Percentiles rank a stretch among this genome's conserved stretches.
These are phyloP conservation scores for Metellina segmentata DNA, from an alignment of 2,888 invertebrate genomes.

Conservation along the genomic window DNA sequence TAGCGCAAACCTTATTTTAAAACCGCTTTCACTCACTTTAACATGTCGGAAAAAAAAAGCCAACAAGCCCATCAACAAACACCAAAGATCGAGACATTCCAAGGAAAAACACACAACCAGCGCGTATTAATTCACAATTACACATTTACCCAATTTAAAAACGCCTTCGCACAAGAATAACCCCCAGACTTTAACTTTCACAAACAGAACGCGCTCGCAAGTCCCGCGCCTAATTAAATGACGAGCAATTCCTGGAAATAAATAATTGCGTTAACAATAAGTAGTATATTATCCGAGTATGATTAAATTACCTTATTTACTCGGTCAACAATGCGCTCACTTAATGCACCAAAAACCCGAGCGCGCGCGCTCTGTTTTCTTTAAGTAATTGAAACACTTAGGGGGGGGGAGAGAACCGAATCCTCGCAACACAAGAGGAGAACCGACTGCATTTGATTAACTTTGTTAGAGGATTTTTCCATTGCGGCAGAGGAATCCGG, in stretches of 20 bases:
- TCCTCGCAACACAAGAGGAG: conserved; percentile 14
- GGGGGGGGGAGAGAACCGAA: conserved; percentile 1
- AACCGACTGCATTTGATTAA: conserved; percentile 20
- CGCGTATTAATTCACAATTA: background rate
- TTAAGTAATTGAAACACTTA: conserved; percentile 36
- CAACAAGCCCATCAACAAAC: background rate
- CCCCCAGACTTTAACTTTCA: background rate
- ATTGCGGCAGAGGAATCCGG: background rate
- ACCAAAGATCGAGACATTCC: background rate
- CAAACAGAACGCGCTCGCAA: background rate
- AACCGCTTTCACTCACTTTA: background rate
- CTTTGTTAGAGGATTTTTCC: conserved; percentile 14
- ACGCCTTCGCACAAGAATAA: background rate
- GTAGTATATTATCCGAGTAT: conserved; percentile 41
- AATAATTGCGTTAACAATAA: conserved; percentile 37
- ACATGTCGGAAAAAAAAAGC: background rate
- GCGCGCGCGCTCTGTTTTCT: conserved; percentile 15
- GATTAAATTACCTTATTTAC: conserved; percentile 61
- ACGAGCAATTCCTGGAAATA: conserved; percentile 23
- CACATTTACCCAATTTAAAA: background rate
- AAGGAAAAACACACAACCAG: background rate
- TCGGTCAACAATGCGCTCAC: conserved; percentile 36
- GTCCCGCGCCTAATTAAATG: conserved; percentile 29
- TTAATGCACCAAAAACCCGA: conserved; percentile 4
- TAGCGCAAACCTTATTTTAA: background rate